Percentiles rank a stretch among this genome's conserved stretches.
Evolutionary conservation across 2,888 invertebrate genomes (phyloP).

Genomic region (Ormyrus pomaceus): DNA sequence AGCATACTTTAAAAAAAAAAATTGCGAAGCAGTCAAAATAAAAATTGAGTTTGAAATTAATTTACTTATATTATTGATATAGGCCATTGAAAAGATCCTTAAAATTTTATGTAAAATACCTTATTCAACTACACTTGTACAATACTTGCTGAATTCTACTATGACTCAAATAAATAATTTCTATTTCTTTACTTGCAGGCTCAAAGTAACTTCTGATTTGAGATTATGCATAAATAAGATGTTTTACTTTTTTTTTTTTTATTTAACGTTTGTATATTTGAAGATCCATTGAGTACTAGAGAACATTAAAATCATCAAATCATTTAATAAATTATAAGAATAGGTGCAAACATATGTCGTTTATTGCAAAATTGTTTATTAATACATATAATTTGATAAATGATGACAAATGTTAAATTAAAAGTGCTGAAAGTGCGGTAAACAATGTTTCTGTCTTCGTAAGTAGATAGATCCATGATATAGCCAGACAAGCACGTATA

Average conservation of each 20-base stretch:
- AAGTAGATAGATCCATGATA: too few species aligned
- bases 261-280: background rate
- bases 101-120: constrained; percentile 12
- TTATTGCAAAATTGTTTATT: too few species aligned
- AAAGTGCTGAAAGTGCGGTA: too few species aligned
- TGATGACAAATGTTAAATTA: background rate
- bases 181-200: background rate
- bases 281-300: background rate
- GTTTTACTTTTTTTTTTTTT: background rate
- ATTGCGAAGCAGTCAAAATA: too few species aligned
- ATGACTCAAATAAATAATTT: background rate
- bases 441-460: too few species aligned
- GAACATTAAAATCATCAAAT: too few species aligned
- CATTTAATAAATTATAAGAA: too few species aligned
- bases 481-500: too few species aligned
- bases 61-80: background rate
- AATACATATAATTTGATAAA: too few species aligned
- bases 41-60: background rate
- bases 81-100: background rate
- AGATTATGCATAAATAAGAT: background rate
- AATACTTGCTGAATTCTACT: constrained; percentile 4
- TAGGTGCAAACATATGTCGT: too few species aligned
- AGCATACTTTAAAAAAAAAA: too few species aligned
- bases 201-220: constrained; percentile 5
- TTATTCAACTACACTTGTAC: constrained; percentile 4